Conservation (phyloP, 92 coral and sea anemone genomes). For the Zoanthus solanderi region DNA sequence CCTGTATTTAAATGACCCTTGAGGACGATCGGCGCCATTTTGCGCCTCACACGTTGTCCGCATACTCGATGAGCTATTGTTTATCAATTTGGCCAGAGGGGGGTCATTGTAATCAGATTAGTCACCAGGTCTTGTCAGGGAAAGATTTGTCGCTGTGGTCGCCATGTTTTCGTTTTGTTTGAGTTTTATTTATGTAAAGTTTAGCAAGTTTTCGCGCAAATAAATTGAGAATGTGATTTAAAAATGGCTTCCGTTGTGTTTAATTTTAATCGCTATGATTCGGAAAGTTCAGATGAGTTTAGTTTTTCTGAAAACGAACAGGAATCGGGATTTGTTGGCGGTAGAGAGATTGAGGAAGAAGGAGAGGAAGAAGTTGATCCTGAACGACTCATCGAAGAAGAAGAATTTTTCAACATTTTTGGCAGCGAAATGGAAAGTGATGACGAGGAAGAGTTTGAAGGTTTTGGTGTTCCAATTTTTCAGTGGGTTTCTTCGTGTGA, state of each 20-base stretch:
- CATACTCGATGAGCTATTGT: no score
- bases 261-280: neutral
- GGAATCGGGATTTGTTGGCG: neutral
- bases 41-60: no score
- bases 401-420: neutral
- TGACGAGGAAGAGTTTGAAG: neutral
- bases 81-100: no score
- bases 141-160: neutral
- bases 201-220: conserved; percentile 7
- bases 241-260: conserved; percentile 16
- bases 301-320: conserved; percentile 3
- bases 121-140: neutral
- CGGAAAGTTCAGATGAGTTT: neutral
- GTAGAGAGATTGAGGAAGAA: neutral
- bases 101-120: no score
- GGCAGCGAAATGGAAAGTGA: neutral
- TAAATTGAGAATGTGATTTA: conserved; percentile 9
- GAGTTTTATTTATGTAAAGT: neutral
- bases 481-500: neutral
- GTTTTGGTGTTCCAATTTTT: neutral
- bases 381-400: conserved; percentile 2
- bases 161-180: conserved; percentile 1
- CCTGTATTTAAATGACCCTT: no score
- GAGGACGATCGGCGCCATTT: no score
- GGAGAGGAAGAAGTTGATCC: neutral